A percentile compares a stretch with the other conserved stretches of the same genome.
Evolutionary conservation across 2,113 vertebrate species (phyloP).

Genomic region (Mohoua ochrocephala): DNA sequence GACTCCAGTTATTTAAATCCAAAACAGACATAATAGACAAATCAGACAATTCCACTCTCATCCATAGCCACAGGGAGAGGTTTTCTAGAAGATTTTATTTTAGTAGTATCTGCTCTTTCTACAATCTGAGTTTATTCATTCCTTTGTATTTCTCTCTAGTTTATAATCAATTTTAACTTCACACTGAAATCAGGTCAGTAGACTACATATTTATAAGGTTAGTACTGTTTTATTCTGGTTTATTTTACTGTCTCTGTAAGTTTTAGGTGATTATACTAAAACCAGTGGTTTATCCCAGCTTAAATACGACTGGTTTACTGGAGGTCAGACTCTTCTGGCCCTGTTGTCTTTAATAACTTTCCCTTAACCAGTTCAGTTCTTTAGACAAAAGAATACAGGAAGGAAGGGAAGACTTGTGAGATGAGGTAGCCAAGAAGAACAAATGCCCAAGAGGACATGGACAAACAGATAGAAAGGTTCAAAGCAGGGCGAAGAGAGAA

Average conservation of each 20-base stretch:
- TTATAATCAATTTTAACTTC: neutral
- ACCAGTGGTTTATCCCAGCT: neutral
- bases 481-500: neutral
- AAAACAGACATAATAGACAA: neutral
- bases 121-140: neutral
- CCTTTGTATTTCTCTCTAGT: neutral
- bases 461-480: neutral
- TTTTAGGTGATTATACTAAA: constrained; percentile 39
- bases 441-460: neutral
- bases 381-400: neutral
- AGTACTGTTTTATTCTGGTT: neutral
- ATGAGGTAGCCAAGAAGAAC: neutral
- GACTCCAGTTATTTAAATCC: neutral
- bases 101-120: neutral
- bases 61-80: neutral
- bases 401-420: neutral
- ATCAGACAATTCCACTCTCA: neutral
- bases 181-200: neutral
- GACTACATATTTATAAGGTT: neutral
- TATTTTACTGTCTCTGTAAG: neutral
- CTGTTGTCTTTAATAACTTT: neutral
- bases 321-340: neutral
- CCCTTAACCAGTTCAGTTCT: neutral
- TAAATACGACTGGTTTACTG: neutral
- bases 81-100: neutral